A percentile compares a stretch with the other conserved stretches of the same genome.
phyloP scores from a whole-genome alignment of 2,888 invertebrate species.

The Crepidodera aurea region DNA sequence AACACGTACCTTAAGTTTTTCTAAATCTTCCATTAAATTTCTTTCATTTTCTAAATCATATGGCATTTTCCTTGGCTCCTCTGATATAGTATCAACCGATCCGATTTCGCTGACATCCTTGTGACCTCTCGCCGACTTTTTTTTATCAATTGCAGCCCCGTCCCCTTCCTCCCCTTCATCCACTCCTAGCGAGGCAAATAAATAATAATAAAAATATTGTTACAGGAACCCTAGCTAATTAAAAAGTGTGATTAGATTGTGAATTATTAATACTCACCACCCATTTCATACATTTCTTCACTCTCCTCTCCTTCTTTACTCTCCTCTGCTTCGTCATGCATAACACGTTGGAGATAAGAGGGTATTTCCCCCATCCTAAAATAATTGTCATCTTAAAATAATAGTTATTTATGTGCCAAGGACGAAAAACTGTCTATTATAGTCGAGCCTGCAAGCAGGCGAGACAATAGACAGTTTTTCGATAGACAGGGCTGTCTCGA shows the following conservation, averaged over 20 bases:
- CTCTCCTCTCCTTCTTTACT: conserved; percentile 9
- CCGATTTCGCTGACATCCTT: conserved; percentile 29
- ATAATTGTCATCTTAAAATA: too few relatives aligned
- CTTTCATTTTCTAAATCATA: conserved; percentile 39
- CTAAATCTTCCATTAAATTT: conserved; percentile 45
- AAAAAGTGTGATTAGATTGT: not conserved
- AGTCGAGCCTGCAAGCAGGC: too few relatives aligned
- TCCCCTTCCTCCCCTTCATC: not conserved
- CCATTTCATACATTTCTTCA: not conserved
- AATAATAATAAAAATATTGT: too few relatives aligned
- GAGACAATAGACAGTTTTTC: too few relatives aligned
- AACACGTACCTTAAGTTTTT: conserved; percentile 45
- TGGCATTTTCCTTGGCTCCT: conserved; percentile 39
- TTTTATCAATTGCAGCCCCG: not conserved
- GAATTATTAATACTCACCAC: not conserved
- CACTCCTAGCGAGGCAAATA: too few relatives aligned
- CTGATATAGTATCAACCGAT: conserved; percentile 45
- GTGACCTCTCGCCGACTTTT: not conserved
- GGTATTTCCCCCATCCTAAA: conserved; percentile 1
- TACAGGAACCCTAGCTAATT: not conserved
- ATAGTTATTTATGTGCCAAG: too few relatives aligned
- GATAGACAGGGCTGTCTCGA: too few relatives aligned
- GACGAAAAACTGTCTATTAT: too few relatives aligned
- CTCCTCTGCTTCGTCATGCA: conserved; percentile 9
- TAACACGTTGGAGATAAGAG: not conserved